Percentiles rank a stretch among this genome's conserved stretches.
These are phyloP conservation scores for Psylliodes chrysocephalus DNA, from an alignment of 2,888 invertebrate species.

Conservation along the genomic window DNA sequence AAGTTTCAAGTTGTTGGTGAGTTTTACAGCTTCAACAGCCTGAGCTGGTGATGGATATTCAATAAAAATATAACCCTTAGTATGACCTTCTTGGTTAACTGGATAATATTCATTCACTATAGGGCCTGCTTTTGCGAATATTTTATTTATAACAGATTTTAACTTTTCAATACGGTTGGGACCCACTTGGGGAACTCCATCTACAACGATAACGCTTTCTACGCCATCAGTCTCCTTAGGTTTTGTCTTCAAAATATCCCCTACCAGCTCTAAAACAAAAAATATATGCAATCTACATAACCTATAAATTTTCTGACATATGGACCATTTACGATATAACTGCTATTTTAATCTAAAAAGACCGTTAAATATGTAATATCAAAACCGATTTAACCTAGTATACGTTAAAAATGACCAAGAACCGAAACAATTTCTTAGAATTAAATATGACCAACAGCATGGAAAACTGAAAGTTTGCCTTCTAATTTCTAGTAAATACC, in stretches of 20 bases:
- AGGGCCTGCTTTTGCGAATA: constrained; percentile 87
- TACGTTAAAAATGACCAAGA: neutral
- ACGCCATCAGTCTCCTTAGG: constrained; percentile 97
- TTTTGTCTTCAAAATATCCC: constrained; percentile 87
- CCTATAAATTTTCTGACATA: constrained; percentile 27
- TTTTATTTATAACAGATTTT: constrained; percentile 89
- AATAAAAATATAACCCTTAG: constrained; percentile 91
- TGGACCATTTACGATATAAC: neutral
- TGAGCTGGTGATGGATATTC: constrained; percentile 87
- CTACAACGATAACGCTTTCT: constrained; percentile 95
- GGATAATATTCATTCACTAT: constrained; percentile 93
- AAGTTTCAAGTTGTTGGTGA: constrained; percentile 91
- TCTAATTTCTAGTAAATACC: constrained; percentile 69
- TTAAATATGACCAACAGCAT: constrained; percentile 35
- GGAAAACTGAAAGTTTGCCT: constrained; percentile 29
- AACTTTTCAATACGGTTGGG: constrained; percentile 92
- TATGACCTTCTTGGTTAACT: constrained; percentile 80
- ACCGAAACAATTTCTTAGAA: neutral
- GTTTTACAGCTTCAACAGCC: constrained; percentile 89
- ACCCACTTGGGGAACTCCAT: constrained; percentile 95
- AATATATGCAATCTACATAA: no score
- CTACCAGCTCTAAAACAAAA: constrained; percentile 80
- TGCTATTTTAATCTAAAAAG: neutral
- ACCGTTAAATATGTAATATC: neutral
- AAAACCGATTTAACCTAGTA: neutral